Conservation (phyloP, 2,797 vertebrate genomes). For the Furcifer pardalis region DNA sequence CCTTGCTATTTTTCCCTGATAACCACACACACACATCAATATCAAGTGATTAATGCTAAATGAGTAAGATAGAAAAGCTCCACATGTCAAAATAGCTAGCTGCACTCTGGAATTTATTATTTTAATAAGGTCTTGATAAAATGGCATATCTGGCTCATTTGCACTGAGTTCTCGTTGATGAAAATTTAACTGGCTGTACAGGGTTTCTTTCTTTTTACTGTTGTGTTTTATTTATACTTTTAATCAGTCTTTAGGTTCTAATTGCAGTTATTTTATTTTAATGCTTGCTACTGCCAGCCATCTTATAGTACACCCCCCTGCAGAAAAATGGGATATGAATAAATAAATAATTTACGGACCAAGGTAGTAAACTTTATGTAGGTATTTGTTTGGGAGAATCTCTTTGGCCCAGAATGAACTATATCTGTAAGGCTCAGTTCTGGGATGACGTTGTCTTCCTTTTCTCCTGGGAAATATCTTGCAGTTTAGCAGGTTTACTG, state of each 20-base stretch:
- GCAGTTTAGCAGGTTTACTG: neutral
- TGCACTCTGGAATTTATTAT: too few species aligned
- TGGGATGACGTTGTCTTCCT: neutral
- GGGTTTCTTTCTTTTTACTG: neutral
- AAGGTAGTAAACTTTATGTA: neutral
- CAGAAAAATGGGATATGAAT: neutral
- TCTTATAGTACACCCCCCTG: neutral
- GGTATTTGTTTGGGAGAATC: neutral
- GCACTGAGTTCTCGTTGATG: too few species aligned
- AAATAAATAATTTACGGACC: neutral
- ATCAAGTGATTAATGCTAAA: too few species aligned
- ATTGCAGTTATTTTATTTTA: neutral
- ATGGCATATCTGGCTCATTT: too few species aligned
- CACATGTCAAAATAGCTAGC: too few species aligned
- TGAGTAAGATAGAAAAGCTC: too few species aligned
- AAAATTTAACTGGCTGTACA: neutral
- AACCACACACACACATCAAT: too few species aligned
- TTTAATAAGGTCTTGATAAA: too few species aligned
- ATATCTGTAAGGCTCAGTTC: neutral
- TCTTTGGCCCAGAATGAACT: neutral
- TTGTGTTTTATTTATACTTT: neutral
- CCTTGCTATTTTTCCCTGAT: too few species aligned
- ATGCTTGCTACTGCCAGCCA: neutral
- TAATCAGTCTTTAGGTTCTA: neutral
- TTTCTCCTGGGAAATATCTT: neutral